Evolutionary conservation across 2,797 vertebrate genomes (phyloP), one percentile per base, ranked within the genome.

Genomic region (Pygocentrus nattereri): DNA sequence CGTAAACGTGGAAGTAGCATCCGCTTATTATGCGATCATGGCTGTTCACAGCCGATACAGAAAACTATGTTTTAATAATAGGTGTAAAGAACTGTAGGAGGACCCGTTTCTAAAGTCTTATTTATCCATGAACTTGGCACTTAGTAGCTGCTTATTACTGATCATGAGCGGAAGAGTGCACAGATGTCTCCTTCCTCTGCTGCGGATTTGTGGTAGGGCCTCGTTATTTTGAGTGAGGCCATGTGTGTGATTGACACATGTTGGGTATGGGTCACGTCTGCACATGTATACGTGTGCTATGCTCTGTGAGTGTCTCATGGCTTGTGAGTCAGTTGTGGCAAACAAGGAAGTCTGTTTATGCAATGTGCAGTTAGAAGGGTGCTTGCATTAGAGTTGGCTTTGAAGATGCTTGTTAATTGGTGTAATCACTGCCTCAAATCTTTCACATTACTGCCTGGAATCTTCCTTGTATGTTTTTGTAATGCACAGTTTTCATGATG

Each of bases 41-140:
- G 52, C 50, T 73, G 30, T 58, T 56, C 41, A 50, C 19, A 58
- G 72, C 72, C 73, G 71, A 71, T 30, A 31, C 34, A 44, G 61
- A 56, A 34, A 41, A 62, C 18, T 67, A 6, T 1, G 8, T 25
- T 50, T 61, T 76, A 41, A 50, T 68, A 41, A 70, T 50, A 2
- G 31, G 3, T 44, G 21, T 49, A 47, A 58, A 34, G 25, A 34
- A 38, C 4, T 1, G 23, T 8, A 23, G 52, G 52, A 41, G 54
- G 73, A 50, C 47, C 23, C 5, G 1, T 67, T 23, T 31, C 70
- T 54, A 56, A 54, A 54, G 50, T 72, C 50, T 10, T 56, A 34
- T 69, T 76, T 74, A 58, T 19, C 23, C 30, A 19, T 49, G 64
- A 69, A 10, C 64, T 59, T 44, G 41, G 2, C 21, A 18, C 49